Evolutionary conservation across 2,797 vertebrate species (phyloP).

Genomic region (Sternotherus odoratus): DNA sequence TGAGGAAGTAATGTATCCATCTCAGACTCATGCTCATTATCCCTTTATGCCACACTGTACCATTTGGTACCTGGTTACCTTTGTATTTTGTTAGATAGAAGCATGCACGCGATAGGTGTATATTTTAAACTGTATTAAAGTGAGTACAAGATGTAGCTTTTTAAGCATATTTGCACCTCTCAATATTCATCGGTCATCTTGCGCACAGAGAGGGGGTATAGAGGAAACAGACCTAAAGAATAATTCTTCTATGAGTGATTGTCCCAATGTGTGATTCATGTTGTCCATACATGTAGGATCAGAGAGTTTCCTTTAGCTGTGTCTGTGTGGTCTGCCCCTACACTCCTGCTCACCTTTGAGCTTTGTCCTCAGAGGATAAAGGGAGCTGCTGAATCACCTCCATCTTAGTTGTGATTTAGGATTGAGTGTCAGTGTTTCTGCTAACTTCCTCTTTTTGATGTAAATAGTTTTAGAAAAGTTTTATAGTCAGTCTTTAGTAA

Average conservation of each 20-base stretch:
- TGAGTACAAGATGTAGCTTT: constrained; percentile 37
- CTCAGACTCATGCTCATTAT: background rate
- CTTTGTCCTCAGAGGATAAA: background rate
- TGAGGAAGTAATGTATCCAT: background rate
- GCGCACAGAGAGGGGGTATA: constrained; percentile 14
- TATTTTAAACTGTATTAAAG: background rate
- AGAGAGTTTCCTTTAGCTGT: background rate
- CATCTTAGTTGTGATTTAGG: background rate
- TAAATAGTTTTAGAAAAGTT: background rate
- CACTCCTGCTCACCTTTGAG: background rate
- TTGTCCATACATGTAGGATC: background rate
- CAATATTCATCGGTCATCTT: background rate
- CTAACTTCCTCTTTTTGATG: background rate
- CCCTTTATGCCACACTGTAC: background rate
- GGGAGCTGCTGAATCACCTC: background rate
- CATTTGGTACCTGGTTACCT: background rate
- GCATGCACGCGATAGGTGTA: background rate
- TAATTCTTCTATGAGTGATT: background rate
- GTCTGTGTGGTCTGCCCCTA: background rate
- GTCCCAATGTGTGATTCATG: background rate
- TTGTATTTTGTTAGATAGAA: background rate
- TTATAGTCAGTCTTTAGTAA: no score
- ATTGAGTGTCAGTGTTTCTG: background rate
- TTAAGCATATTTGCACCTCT: constrained; percentile 56
- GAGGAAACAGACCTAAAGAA: constrained; percentile 30